A percentile compares a stretch with the other conserved stretches of the same genome.
These are phyloP conservation scores for Drosophila nr. fundita DNA, from an alignment of 2,888 invertebrate species.

Conservation along the genomic window DNA sequence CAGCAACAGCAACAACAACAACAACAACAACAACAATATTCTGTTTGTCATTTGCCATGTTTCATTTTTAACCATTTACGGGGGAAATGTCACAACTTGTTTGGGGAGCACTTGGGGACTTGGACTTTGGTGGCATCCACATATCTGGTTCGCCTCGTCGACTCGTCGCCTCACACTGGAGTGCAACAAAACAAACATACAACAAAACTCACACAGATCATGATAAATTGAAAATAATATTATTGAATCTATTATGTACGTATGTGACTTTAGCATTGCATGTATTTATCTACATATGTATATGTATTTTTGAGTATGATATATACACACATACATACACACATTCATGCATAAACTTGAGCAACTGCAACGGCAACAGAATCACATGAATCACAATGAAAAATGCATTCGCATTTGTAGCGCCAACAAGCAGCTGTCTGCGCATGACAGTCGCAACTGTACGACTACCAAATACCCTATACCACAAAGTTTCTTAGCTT, in stretches of 20 bases:
- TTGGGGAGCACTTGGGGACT: slow-evolving; percentile 44
- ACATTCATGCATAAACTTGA: slow-evolving; percentile 19
- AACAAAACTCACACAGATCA: slow-evolving; percentile 45
- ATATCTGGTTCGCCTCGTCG: slow-evolving; percentile 71
- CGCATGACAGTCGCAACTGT: not conserved
- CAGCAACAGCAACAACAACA: slow-evolving; percentile 11
- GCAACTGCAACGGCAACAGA: slow-evolving; percentile 38
- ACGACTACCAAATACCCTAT: slow-evolving; percentile 25
- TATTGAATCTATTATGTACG: slow-evolving; percentile 57
- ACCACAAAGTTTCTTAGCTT: not conserved
- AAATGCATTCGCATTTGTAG: slow-evolving; percentile 56
- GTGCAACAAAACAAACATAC: slow-evolving; percentile 45
- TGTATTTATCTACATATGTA: not conserved
- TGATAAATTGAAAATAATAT: slow-evolving; percentile 65
- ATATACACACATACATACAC: not conserved
- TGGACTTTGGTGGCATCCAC: slow-evolving; percentile 40
- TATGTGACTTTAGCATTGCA: slow-evolving; percentile 13
- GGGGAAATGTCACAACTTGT: slow-evolving; percentile 79
- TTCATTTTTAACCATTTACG: slow-evolving; percentile 74
- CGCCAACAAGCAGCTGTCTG: slow-evolving; percentile 23
- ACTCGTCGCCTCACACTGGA: slow-evolving; percentile 52
- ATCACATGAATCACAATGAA: slow-evolving; percentile 66
- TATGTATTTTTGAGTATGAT: not conserved
- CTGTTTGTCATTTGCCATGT: slow-evolving; percentile 59
- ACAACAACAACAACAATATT: slow-evolving; percentile 19